Percentiles rank a stretch among this genome's conserved stretches.
phyloP scores from a whole-genome alignment of 2,888 invertebrate species.

The Orthosia gracilis region DNA sequence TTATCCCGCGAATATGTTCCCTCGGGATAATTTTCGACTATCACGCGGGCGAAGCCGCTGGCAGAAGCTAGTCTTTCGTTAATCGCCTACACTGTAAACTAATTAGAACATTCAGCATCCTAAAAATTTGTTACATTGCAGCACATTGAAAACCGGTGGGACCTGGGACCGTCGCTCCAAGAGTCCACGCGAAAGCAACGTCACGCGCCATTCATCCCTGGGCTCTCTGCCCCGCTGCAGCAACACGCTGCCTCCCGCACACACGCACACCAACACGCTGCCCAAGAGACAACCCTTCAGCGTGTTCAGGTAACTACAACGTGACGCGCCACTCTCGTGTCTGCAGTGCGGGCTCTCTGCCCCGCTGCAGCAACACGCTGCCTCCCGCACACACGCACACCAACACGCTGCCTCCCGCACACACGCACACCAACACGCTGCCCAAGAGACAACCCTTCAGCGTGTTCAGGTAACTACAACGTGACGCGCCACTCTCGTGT shows the following conservation, averaged over 20 bases:
- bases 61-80: too few species aligned
- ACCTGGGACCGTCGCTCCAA: conserved; percentile 29
- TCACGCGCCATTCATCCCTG: conserved; percentile 81
- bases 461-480: conserved; percentile 71
- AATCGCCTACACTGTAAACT: background rate
- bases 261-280: conserved; percentile 66
- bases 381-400: conserved; percentile 28
- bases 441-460: conserved; percentile 80
- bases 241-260: conserved; percentile 40
- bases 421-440: conserved; percentile 66
- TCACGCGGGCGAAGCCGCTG: too few species aligned
- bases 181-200: conserved; percentile 53
- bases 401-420: conserved; percentile 42
- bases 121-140: conserved; percentile 23
- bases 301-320: conserved; percentile 71
- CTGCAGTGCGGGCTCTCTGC: conserved; percentile 81
- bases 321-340: conserved; percentile 83
- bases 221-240: conserved; percentile 78
- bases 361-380: conserved; percentile 66
- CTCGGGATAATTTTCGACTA: too few species aligned
- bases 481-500: conserved; percentile 83
- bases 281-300: conserved; percentile 80
- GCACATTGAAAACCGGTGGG: conserved; percentile 58
- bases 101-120: background rate
- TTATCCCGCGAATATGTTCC: too few species aligned